Conservation (phyloP, 2,797 vertebrate species). For the Synaphobranchus kaupii region DNA sequence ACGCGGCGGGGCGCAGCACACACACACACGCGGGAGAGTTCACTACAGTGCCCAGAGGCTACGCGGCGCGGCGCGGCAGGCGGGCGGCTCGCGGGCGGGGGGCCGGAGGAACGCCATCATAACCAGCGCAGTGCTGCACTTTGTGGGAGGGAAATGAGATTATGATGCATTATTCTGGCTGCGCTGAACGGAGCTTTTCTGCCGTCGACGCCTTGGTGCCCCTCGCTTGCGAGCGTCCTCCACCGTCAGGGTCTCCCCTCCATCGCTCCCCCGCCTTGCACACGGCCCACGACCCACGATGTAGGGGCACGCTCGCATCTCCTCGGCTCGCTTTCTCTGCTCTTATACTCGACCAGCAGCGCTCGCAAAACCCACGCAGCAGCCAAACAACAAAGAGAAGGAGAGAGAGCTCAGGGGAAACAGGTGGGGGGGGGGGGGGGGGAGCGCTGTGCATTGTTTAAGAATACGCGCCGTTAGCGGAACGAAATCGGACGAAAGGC, state of each 20-base stretch:
- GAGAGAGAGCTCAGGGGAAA: neutral
- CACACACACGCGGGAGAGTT: neutral
- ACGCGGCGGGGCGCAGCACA: no score
- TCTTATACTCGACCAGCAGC: neutral
- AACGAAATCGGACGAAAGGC: slow-evolving; percentile 59
- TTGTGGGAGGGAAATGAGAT: neutral
- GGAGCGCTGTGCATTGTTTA: slow-evolving; percentile 58
- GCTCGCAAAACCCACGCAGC: neutral
- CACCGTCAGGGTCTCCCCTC: neutral
- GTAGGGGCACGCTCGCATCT: neutral
- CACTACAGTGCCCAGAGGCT: neutral
- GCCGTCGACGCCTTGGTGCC: neutral
- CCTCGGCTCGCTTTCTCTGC: neutral
- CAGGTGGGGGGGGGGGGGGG: slow-evolving; percentile 1
- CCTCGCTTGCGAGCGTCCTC: neutral
- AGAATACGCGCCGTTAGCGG: slow-evolving; percentile 59
- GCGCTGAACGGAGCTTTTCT: neutral
- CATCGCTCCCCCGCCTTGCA: neutral
- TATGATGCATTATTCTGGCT: neutral
- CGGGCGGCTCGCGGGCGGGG: neutral
- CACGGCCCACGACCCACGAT: no score
- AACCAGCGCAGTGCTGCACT: neutral
- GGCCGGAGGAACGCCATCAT: neutral
- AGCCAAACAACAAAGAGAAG: no score
- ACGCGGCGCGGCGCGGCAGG: no score